These are phyloP conservation scores for Rhingia rostrata DNA, from an alignment of 2,888 invertebrate genomes.

Conservation along the genomic window DNA sequence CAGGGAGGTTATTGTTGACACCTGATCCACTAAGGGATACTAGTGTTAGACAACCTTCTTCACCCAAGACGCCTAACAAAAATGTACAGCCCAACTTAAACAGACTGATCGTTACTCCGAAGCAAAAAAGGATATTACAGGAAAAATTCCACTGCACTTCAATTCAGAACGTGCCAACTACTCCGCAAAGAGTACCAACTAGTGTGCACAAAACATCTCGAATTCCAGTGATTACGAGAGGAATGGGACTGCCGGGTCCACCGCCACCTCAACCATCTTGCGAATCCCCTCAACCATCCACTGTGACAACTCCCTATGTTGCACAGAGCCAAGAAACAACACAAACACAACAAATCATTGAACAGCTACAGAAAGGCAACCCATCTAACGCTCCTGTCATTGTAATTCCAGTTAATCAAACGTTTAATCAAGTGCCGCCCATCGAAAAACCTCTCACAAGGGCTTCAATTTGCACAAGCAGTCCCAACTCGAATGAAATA, in stretches of 20 bases:
- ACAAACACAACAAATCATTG: constrained; percentile 44
- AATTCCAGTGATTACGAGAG: constrained; percentile 34
- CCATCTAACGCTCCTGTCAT: constrained; percentile 45
- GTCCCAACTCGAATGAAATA: constrained; percentile 32
- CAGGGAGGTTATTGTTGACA: constrained; percentile 26
- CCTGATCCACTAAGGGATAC: constrained; percentile 13
- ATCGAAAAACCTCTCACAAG: neutral
- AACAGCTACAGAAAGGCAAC: constrained; percentile 40
- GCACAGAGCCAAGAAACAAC: constrained; percentile 13
- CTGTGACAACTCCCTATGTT: neutral
- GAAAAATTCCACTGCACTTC: neutral
- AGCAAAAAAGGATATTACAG: constrained; percentile 18
- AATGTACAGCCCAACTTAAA: neutral
- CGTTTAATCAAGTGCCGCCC: constrained; percentile 53
- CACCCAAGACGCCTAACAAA: constrained; percentile 8
- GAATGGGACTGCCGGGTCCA: neutral
- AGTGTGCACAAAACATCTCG: constrained; percentile 37
- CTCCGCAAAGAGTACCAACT: neutral
- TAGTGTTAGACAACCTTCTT: neutral
- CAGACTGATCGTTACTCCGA: constrained; percentile 21
- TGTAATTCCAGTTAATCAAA: constrained; percentile 63
- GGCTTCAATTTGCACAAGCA: neutral
- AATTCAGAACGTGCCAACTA: neutral
- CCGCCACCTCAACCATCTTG: neutral
- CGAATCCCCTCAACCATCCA: too few relatives aligned